These are phyloP conservation scores for Aplysina aerophoba DNA, from an alignment of 37 sponge, comb jelly and placozoan genomes.

Conservation along the genomic window DNA sequence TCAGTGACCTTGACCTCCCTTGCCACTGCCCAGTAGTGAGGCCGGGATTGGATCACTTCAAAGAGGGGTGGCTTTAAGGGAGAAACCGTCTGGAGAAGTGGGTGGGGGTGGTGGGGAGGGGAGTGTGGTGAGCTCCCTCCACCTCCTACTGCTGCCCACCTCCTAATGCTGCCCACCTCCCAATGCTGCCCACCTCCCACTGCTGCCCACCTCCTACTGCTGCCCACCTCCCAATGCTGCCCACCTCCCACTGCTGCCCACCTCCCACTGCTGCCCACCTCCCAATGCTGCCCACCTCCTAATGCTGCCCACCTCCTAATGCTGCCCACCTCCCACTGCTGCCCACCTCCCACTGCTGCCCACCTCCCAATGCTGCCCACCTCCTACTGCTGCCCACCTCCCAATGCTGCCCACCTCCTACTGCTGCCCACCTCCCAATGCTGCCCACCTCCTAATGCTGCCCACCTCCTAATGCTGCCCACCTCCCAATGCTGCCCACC, in stretches of 20 bases:
- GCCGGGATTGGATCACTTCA: background rate
- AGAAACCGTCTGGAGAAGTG: background rate
- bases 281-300: too few relatives aligned
- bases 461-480: background rate
- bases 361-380: slow-evolving; percentile 3
- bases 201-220: slow-evolving; percentile 33
- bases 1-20: background rate
- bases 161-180: slow-evolving; percentile 26
- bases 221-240: background rate
- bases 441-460: slow-evolving; percentile 33
- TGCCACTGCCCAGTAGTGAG: background rate
- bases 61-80: slow-evolving; percentile 12
- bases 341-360: slow-evolving; percentile 33
- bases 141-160: too few relatives aligned
- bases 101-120: too few relatives aligned
- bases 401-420: slow-evolving; percentile 26
- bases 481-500: slow-evolving; percentile 32
- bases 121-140: too few relatives aligned
- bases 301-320: slow-evolving; percentile 28
- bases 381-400: background rate
- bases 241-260: slow-evolving; percentile 30
- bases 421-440: too few relatives aligned
- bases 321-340: too few relatives aligned
- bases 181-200: too few relatives aligned
- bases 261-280: slow-evolving; percentile 30